These are phyloP conservation scores for Noctuana brunneofusca DNA, from an alignment of 2,888 invertebrate species.

Conservation along the genomic window DNA sequence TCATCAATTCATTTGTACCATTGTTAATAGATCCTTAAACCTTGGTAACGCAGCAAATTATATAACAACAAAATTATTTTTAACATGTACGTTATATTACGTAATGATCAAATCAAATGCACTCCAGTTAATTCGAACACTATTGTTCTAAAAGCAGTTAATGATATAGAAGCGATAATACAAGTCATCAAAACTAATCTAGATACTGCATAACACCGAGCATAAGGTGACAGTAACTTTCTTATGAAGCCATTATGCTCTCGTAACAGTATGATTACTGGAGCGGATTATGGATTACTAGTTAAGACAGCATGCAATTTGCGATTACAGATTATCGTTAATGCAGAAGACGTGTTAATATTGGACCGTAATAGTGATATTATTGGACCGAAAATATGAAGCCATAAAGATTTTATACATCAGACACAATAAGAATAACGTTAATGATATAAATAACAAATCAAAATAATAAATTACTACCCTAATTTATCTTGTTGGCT, in stretches of 20 bases:
- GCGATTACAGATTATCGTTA: slow-evolving; percentile 2
- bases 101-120: slow-evolving; percentile 2
- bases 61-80: neutral
- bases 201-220: slow-evolving; percentile 36
- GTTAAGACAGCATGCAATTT: slow-evolving; percentile 23
- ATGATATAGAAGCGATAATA: slow-evolving; percentile 32
- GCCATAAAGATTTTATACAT: neutral
- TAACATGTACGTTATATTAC: neutral
- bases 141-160: slow-evolving; percentile 21
- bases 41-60: neutral
- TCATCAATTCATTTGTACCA: no score
- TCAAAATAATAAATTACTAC: no score
- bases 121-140: neutral
- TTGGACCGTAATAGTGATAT: no score
- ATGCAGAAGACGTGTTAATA: neutral
- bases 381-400: neutral
- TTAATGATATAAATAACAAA: no score
- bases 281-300: slow-evolving; percentile 9
- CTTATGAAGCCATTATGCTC: slow-evolving; percentile 14
- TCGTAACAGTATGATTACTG: slow-evolving; percentile 19
- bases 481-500: no score
- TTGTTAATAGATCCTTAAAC: no score
- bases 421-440: no score
- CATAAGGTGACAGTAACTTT: slow-evolving; percentile 28
- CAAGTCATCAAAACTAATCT: slow-evolving; percentile 38